Conservation (phyloP, 2,797 vertebrate species). For the Orestias chungarensis region DNA sequence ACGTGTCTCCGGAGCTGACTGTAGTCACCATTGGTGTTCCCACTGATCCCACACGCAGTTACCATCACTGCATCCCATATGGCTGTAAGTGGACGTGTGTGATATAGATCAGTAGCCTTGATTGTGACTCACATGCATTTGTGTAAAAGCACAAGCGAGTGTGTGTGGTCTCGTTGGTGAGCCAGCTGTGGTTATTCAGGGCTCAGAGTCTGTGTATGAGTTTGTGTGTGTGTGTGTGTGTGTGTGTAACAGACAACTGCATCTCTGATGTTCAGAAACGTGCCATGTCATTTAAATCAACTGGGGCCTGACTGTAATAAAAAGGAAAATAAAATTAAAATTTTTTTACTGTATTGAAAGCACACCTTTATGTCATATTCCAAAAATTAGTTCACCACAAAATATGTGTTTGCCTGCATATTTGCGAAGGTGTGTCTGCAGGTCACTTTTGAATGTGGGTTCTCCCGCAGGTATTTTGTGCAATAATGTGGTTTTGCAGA, state of each 20-base stretch:
- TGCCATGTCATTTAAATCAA: conserved; percentile 68
- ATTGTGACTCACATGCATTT: conserved; percentile 63
- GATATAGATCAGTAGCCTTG: conserved; percentile 68
- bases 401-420: conserved; percentile 17
- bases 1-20: conserved; percentile 53
- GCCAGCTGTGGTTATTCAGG: conserved; percentile 67
- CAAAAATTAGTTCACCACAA: conserved; percentile 1
- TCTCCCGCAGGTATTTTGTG: conserved; percentile 16
- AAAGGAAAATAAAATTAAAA: conserved; percentile 49
- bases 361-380: conserved; percentile 5
- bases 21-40: conserved; percentile 54
- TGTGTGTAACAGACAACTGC: conserved; percentile 54
- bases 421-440: conserved; percentile 18
- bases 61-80: conserved; percentile 57
- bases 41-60: conserved; percentile 65
- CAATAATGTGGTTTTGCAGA: not conserved
- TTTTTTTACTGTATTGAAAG: conserved; percentile 41
- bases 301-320: conserved; percentile 52
- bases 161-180: conserved; percentile 65
- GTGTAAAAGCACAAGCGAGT: conserved; percentile 23
- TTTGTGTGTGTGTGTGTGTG: conserved; percentile 28
- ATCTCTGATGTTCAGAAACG: conserved; percentile 64
- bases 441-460: conserved; percentile 17
- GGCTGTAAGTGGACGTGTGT: conserved; percentile 33
- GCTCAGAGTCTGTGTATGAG: conserved; percentile 23